Base-by-base conservation (phyloP, 2,113 vertebrate species). In the Emydura subglobosa region DNA sequence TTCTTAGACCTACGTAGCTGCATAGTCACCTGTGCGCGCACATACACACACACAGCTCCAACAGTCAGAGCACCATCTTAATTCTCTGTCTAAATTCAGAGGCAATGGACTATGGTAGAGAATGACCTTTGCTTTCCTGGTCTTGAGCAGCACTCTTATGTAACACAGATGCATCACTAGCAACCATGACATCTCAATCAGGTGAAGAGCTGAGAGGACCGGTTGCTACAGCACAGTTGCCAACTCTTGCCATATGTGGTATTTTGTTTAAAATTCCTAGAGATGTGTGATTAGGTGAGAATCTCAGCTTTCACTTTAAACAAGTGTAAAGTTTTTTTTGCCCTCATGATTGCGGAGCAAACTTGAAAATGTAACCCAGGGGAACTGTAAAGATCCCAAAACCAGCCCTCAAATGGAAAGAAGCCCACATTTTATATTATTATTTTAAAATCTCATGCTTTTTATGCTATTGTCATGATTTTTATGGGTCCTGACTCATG, bases 141-240 rank as follows among this genome's bases (percentile, higher is more conserved):
- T 17, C n/a, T 34, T 34, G 34, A 34, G 8, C 13, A 16, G 53
- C 68, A 53, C 10, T 12, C 55, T 47, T 83, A 22, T 10, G 74
- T n/a, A 7, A 29, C 24, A 24, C 24, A 39, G 31, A 6, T 3
- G 39, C 13, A 57, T 19, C 24, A 22, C 49, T 1, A 76, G 54
- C 24, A 34, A 6, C 72, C 55, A 27, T 10, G 74, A 25, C 11
- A 22, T 29, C 24, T 78, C 0, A 2, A 22, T 47, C 0, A 0
- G 55, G 16, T 72, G n/a, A 6, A n/a, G 24, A 39, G 4, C n/a
- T 61, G 42, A 8, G 65, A 44, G 5, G 53, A 9, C 87, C 59
- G 29, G 25, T n/a, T n/a, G 34, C 7, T n/a, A n/a, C 34, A 72
- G 10, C 39, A 39, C n/a, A 4, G 16, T 39, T 72, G 65, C 65